These are phyloP conservation scores for Drosophila albomicans DNA, from an alignment of 1,140 invertebrate species.

Conservation along the genomic window DNA sequence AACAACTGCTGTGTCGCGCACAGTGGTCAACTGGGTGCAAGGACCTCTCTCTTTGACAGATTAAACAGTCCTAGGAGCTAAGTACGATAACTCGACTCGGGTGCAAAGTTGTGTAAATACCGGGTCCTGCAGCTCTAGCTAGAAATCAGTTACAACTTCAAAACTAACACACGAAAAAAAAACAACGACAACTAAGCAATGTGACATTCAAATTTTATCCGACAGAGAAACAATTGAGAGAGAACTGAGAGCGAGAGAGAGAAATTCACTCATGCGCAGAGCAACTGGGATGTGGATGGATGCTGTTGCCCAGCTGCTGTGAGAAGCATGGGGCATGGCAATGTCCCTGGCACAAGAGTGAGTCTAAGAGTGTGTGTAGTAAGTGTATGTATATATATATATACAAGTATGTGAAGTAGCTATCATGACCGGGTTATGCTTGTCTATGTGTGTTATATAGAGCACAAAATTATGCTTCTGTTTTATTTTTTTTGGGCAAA, in stretches of 20 bases:
- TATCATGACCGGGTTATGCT: slow-evolving; percentile 54
- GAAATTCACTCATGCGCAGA: slow-evolving; percentile 29
- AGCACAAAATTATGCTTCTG: slow-evolving; percentile 31
- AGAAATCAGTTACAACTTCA: slow-evolving; percentile 11
- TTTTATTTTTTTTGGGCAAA: slow-evolving; percentile 14
- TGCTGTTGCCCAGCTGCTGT: slow-evolving; percentile 28
- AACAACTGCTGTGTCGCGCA: slow-evolving; percentile 30
- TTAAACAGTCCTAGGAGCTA: slow-evolving; percentile 70
- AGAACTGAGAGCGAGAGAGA: slow-evolving; percentile 16
- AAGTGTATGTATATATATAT: slow-evolving; percentile 12
- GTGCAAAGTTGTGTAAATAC: background rate
- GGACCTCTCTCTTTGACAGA: slow-evolving; percentile 42
- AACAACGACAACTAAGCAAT: slow-evolving; percentile 34
- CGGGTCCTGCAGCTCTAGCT: slow-evolving; percentile 17
- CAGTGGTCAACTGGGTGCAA: slow-evolving; percentile 63
- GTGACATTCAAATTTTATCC: slow-evolving; percentile 32
- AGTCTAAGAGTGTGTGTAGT: slow-evolving; percentile 11
- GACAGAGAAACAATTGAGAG: slow-evolving; percentile 13
- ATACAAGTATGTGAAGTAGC: slow-evolving; percentile 36
- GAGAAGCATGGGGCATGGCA: slow-evolving; percentile 26
- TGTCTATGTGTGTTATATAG: slow-evolving; percentile 45
- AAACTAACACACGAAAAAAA: background rate
- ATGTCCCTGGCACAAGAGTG: slow-evolving; percentile 26
- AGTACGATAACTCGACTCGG: slow-evolving; percentile 7
- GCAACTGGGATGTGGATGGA: slow-evolving; percentile 38